These are phyloP conservation scores for Drosophila basisetae DNA, from an alignment of 2,888 invertebrate genomes.

Conservation along the genomic window DNA sequence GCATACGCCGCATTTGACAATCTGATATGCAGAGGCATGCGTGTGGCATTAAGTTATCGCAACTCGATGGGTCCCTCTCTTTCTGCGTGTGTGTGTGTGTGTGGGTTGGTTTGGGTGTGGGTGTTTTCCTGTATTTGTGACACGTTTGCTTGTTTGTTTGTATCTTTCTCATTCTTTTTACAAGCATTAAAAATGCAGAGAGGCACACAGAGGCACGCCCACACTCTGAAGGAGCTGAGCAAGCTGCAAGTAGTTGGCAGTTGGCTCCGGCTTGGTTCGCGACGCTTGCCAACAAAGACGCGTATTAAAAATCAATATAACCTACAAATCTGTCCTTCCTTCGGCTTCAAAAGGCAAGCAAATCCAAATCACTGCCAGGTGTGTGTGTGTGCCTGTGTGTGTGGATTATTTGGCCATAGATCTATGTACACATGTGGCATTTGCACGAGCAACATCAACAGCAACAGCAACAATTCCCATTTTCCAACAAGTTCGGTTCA, in stretches of 20 bases:
- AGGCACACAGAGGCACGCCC: background rate
- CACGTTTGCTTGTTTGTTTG: constrained; percentile 51
- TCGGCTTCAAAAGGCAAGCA: constrained; percentile 15
- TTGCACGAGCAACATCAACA: background rate
- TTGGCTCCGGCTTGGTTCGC: constrained; percentile 42
- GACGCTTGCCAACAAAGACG: constrained; percentile 60
- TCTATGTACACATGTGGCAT: background rate
- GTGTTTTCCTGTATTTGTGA: constrained; percentile 17
- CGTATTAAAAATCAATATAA: constrained; percentile 77
- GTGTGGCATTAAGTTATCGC: constrained; percentile 75
- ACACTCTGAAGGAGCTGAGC: constrained; percentile 13
- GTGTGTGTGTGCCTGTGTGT: background rate
- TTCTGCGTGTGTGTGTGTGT: background rate
- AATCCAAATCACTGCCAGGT: constrained; percentile 1
- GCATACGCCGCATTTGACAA: constrained; percentile 42
- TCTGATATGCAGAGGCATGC: constrained; percentile 68
- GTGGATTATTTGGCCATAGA: background rate
- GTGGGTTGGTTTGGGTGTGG: constrained; percentile 11
- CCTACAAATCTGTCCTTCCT: constrained; percentile 71
- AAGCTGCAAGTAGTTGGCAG: constrained; percentile 59
- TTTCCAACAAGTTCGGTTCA: background rate
- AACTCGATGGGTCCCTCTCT: constrained; percentile 18
- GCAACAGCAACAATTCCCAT: background rate
- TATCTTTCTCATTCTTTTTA: constrained; percentile 24
- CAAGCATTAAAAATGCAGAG: constrained; percentile 58